Conservation (phyloP, 2,797 vertebrate species). For the Xyrichtys novacula region DNA sequence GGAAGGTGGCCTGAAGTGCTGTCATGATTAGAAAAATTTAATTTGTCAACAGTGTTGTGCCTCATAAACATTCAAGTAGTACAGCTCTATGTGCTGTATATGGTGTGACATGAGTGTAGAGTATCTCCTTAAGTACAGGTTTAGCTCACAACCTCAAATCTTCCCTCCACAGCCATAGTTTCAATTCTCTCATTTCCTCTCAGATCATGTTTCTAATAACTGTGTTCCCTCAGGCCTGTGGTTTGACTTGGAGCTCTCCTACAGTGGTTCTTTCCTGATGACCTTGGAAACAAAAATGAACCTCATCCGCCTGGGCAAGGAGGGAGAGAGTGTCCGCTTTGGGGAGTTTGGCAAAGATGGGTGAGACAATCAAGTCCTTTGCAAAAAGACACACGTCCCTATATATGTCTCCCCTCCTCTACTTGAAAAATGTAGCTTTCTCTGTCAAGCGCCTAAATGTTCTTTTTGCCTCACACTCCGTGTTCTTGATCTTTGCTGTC, state of each 20-base stretch:
- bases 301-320: slow-evolving; percentile 95
- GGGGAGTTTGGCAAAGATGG: slow-evolving; percentile 95
- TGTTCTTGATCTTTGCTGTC: slow-evolving; percentile 32
- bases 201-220: neutral
- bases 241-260: slow-evolving; percentile 96
- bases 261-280: slow-evolving; percentile 97
- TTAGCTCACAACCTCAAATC: neutral
- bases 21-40: neutral
- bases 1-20: neutral
- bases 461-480: slow-evolving; percentile 27
- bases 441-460: slow-evolving; percentile 17
- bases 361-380: slow-evolving; percentile 76
- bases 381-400: neutral
- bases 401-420: neutral
- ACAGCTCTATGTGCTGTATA: neutral
- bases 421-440: neutral
- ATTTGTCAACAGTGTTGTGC: neutral
- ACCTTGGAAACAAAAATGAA: slow-evolving; percentile 99
- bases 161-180: neutral
- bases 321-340: slow-evolving; percentile 88
- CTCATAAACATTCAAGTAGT: neutral
- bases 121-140: neutral
- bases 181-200: slow-evolving; percentile 5
- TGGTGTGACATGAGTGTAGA: neutral
- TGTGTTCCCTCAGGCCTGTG: slow-evolving; percentile 88